These are phyloP conservation scores for Agonum fuliginosum DNA, from an alignment of 2,888 invertebrate species.

Conservation along the genomic window DNA sequence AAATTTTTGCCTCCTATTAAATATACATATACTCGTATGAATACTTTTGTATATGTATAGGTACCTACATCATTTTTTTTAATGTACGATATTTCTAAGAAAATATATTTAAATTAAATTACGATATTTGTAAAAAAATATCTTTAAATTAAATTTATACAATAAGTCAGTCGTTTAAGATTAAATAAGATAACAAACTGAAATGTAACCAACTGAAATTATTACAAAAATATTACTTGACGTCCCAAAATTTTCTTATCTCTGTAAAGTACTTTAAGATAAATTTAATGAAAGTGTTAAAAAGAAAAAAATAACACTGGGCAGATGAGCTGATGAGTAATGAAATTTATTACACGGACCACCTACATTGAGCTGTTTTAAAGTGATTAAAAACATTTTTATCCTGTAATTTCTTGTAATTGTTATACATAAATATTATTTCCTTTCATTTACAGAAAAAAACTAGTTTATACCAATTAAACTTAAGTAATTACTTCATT, in stretches of 20 bases:
- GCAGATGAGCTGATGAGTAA: neutral
- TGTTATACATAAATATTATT: neutral
- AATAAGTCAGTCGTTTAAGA: no score
- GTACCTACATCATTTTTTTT: no score
- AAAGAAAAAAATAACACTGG: neutral
- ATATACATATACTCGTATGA: no score
- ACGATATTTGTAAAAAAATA: no score
- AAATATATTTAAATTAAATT: no score
- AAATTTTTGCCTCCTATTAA: no score
- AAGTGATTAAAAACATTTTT: neutral
- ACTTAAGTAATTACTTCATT: neutral
- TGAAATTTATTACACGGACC: conserved; percentile 9
- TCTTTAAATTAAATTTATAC: no score
- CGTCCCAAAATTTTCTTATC: neutral
- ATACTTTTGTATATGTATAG: no score
- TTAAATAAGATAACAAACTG: no score
- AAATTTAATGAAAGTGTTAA: conserved; percentile 7
- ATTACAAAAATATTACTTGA: no score
- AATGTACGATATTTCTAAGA: no score
- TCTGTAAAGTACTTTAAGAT: neutral
- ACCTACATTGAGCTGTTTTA: conserved; percentile 4
- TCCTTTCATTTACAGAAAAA: neutral
- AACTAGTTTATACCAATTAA: neutral
- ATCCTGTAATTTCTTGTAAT: neutral
- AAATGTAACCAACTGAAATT: no score